These are phyloP conservation scores for Pteronura brasiliensis DNA, from an alignment of 2,113 vertebrate species.

Conservation along the genomic window DNA sequence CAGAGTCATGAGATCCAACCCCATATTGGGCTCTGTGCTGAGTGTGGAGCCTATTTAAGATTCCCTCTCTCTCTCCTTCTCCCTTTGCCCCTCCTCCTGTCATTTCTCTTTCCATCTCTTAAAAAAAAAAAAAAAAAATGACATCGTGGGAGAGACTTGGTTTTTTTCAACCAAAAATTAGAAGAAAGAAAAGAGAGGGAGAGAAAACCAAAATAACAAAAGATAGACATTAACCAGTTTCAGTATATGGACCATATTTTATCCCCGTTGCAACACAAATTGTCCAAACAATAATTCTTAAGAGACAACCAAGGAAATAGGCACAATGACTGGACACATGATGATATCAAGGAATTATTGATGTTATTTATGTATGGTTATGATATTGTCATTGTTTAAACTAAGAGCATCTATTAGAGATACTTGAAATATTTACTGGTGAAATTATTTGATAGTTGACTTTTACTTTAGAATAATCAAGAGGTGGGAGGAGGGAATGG, in stretches of 20 bases:
- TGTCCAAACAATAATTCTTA: background rate
- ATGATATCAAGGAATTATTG: background rate
- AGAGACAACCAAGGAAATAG: background rate
- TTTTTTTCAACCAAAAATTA: background rate
- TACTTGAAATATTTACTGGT: background rate
- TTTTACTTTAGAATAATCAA: background rate
- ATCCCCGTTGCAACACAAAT: background rate
- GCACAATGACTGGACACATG: background rate
- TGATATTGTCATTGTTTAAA: background rate
- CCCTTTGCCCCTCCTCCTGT: background rate
- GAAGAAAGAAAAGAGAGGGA: background rate
- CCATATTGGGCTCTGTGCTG: background rate
- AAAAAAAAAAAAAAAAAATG: background rate
- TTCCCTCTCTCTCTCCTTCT: background rate
- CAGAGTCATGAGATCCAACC: background rate
- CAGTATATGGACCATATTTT: background rate
- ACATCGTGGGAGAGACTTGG: background rate
- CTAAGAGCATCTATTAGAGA: background rate
- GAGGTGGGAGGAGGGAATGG: background rate
- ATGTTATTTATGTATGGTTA: background rate
- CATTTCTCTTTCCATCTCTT: background rate
- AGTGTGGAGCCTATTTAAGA: background rate
- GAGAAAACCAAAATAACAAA: background rate
- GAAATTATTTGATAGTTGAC: background rate
- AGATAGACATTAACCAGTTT: background rate